Evolutionary conservation across 2,113 vertebrate species (phyloP).

Genomic region (Tetrao urogallus): DNA sequence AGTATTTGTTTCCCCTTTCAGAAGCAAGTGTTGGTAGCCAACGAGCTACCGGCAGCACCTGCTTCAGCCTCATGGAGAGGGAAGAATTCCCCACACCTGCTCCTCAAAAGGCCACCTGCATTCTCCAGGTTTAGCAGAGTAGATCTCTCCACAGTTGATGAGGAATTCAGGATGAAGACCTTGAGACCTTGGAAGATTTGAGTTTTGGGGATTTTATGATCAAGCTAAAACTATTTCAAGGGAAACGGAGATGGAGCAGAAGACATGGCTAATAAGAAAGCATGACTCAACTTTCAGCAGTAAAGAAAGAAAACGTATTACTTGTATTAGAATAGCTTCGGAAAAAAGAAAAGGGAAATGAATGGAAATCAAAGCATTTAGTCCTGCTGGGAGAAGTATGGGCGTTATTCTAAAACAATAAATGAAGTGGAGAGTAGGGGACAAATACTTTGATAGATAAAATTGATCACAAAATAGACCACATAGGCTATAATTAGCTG

Average conservation of each 20-base stretch:
- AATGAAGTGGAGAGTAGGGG: neutral
- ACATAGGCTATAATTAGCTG: neutral
- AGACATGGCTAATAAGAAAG: neutral
- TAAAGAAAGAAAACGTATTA: neutral
- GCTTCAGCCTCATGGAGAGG: neutral
- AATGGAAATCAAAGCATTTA: neutral
- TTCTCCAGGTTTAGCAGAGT: neutral
- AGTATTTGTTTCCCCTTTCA: neutral
- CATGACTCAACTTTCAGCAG: neutral
- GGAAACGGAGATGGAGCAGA: neutral
- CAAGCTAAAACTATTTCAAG: neutral
- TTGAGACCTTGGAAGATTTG: neutral
- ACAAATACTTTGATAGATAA: neutral
- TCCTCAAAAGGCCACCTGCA: neutral
- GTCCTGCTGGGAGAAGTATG: neutral
- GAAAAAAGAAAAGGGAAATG: neutral
- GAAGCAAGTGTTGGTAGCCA: neutral
- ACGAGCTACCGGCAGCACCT: neutral
- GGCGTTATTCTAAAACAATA: neutral
- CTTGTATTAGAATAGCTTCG: neutral
- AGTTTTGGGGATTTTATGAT: neutral
- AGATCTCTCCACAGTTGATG: neutral
- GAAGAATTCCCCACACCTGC: neutral
- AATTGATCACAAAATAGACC: neutral
- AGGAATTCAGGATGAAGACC: neutral